Evolutionary conservation across 2,888 invertebrate genomes (phyloP).

Genomic region (Stenchaetothrips biformis): DNA sequence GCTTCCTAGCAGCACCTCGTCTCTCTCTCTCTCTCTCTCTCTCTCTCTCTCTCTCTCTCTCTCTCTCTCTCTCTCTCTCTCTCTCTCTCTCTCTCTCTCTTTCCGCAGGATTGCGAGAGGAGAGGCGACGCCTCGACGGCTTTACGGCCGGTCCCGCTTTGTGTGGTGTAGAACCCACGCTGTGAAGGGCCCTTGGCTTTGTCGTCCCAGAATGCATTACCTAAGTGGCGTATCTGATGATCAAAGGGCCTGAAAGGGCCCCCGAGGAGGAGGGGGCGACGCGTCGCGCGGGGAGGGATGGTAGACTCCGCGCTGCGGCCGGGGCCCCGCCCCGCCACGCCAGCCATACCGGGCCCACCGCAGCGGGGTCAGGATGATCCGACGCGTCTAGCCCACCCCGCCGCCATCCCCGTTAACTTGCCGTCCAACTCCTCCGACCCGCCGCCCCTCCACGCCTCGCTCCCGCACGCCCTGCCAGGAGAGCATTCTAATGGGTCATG

Average conservation of each 20-base stretch:
- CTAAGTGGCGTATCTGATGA: constrained; percentile 16
- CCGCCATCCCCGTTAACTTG: not conserved
- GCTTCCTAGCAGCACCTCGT: not conserved
- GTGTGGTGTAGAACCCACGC: not conserved
- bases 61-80: not conserved
- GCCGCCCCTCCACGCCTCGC: not conserved
- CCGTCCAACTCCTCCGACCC: not conserved
- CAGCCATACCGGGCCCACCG: not conserved
- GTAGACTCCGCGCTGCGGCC: not conserved
- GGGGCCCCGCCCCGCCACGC: not conserved
- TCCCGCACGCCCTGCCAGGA: not conserved
- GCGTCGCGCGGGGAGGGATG: not conserved
- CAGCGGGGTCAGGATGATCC: not conserved
- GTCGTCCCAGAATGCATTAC: not conserved
- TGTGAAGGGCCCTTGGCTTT: not conserved
- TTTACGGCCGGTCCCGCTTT: not conserved
- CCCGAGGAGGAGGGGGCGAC: not conserved
- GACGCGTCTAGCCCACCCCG: not conserved
- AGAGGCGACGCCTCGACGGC: too few relatives aligned
- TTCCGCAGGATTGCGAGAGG: not conserved
- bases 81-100: not conserved
- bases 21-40: not conserved
- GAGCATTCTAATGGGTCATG: not conserved
- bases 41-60: not conserved
- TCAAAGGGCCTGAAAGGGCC: not conserved